phyloP scores from a whole-genome alignment of 2,888 invertebrate genomes.

The Callyntrura sp. region DNA sequence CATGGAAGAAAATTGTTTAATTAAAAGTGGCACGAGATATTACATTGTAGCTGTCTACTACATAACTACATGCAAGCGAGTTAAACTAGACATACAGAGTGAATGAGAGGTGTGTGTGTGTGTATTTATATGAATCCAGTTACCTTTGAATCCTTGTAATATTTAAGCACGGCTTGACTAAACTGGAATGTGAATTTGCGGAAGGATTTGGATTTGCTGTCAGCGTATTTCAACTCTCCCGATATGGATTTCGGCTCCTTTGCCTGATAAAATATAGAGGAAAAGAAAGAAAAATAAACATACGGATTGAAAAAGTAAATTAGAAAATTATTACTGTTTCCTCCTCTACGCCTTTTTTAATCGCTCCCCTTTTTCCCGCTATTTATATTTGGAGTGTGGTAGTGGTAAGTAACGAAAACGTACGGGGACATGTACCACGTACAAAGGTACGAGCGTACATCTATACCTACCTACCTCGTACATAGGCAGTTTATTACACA shows the following conservation, averaged over 20 bases:
- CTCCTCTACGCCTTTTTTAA: slow-evolving; percentile 4
- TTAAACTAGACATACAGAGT: neutral
- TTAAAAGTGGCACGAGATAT: slow-evolving; percentile 55
- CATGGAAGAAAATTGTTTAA: slow-evolving; percentile 69
- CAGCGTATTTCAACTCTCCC: slow-evolving; percentile 93
- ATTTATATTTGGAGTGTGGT: slow-evolving; percentile 13
- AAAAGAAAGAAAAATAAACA: neutral
- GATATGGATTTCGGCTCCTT: slow-evolving; percentile 89
- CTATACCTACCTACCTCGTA: no score
- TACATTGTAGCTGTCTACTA: neutral
- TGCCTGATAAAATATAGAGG: slow-evolving; percentile 85
- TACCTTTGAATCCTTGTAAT: slow-evolving; percentile 91
- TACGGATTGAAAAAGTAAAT: slow-evolving; percentile 56
- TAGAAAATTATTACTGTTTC: slow-evolving; percentile 17
- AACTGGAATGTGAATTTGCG: slow-evolving; percentile 93
- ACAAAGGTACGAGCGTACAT: neutral
- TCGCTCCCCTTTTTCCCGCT: neutral
- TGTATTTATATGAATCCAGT: slow-evolving; percentile 39
- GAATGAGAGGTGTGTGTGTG: neutral
- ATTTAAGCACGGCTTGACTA: slow-evolving; percentile 91
- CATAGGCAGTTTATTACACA: slow-evolving; percentile 18
- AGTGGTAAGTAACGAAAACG: neutral
- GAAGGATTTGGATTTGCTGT: slow-evolving; percentile 90
- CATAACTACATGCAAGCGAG: neutral
- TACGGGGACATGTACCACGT: neutral